Percentiles rank a stretch among this genome's conserved stretches.
These are phyloP conservation scores for Bombus affinis DNA, from an alignment of 1,140 invertebrate species.

Conservation along the genomic window DNA sequence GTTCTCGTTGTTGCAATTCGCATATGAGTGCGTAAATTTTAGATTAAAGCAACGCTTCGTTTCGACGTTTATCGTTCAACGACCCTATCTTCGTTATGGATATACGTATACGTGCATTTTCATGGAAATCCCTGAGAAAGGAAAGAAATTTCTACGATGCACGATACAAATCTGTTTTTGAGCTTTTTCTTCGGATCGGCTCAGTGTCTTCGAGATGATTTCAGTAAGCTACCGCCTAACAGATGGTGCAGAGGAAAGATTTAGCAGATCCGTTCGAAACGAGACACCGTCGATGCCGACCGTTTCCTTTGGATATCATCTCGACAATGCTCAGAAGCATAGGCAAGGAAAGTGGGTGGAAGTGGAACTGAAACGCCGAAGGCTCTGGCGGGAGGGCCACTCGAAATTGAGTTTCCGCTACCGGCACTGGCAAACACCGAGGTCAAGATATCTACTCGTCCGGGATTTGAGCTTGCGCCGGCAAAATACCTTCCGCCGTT, in stretches of 20 bases:
- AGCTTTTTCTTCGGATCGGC: not conserved
- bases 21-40: not conserved
- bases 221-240: not conserved
- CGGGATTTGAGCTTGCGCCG: constrained; percentile 29
- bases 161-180: not conserved
- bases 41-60: not conserved
- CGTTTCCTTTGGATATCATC: constrained; percentile 51
- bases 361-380: constrained; percentile 50
- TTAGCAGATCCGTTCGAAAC: constrained; percentile 23
- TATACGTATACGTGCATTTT: too few species aligned
- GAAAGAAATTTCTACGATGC: not conserved
- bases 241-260: not conserved
- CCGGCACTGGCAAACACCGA: constrained; percentile 56
- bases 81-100: not conserved
- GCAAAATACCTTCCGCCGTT: constrained; percentile 34
- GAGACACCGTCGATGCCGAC: constrained; percentile 17
- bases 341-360: constrained; percentile 42
- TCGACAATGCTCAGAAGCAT: constrained; percentile 34
- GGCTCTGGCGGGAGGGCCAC: constrained; percentile 41
- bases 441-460: constrained; percentile 63
- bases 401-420: constrained; percentile 64
- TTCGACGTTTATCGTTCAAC: not conserved
- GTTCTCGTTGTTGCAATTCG: not conserved
- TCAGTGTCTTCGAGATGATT: constrained; percentile 1
- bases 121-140: not conserved